These are phyloP conservation scores for Neosalanx taihuensis DNA, from an alignment of 2,797 vertebrate species.

Conservation along the genomic window DNA sequence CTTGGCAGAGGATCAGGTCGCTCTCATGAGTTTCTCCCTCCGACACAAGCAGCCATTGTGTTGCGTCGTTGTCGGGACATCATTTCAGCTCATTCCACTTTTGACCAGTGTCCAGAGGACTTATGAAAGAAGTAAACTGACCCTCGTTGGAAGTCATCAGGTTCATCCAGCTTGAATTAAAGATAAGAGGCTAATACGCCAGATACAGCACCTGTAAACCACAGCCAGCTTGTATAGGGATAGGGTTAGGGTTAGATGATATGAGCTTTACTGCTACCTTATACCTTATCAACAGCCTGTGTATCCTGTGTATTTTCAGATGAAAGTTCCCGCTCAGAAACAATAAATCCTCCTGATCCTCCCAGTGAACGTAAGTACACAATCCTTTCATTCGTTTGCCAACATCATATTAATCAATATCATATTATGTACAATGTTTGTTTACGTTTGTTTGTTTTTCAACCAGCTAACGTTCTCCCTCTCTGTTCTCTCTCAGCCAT, in stretches of 20 bases:
- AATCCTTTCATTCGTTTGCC: not conserved
- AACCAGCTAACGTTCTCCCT: no score
- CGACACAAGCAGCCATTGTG: constrained; percentile 68
- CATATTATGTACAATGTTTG: not conserved
- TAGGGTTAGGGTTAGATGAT: constrained; percentile 1
- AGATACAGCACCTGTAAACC: constrained; percentile 44
- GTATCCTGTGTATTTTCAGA: constrained; percentile 36
- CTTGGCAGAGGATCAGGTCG: constrained; percentile 58
- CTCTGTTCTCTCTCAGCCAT: constrained; percentile 60
- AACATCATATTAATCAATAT: not conserved
- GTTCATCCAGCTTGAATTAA: constrained; percentile 40
- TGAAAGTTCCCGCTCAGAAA: not conserved
- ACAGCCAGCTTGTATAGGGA: constrained; percentile 30
- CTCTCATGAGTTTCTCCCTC: constrained; percentile 43
- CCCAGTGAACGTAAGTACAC: constrained; percentile 31
- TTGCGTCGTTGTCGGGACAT: constrained; percentile 59
- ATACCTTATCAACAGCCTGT: not conserved
- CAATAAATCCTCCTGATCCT: not conserved
- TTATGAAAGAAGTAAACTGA: constrained; percentile 38
- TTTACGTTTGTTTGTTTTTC: not conserved
- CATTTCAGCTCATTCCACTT: constrained; percentile 63
- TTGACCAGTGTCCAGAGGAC: constrained; percentile 58
- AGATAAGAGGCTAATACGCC: constrained; percentile 43
- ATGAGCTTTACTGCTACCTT: not conserved
- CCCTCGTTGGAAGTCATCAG: constrained; percentile 27